Evolutionary conservation across 2,797 vertebrate genomes (phyloP), one percentile per base, ranked within the genome.

Genomic region (Poecile montanus): DNA sequence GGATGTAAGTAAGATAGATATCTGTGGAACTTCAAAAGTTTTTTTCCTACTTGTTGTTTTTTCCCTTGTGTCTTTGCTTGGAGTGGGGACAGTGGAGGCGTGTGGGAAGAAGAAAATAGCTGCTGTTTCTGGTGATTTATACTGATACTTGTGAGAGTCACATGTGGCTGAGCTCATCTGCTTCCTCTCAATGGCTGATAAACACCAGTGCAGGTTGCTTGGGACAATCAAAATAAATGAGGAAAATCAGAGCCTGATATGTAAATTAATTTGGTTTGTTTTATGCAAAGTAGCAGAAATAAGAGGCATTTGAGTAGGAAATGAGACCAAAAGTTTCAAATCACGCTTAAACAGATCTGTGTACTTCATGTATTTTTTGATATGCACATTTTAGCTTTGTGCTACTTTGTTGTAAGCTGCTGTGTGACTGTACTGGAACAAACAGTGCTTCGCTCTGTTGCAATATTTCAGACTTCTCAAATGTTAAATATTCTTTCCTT

Each of bases 151-250:
- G 53, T 78, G 74, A 81, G 40, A 84, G 45, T 85, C 63, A 53
- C 57, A 36, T 60, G 70, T 58, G 66, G n/a, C 58, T 93, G 85
- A 89, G 66, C 50, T 91, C 54, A 89, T 91, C 78, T 65, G 20
- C 47, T 20, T 75, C 58, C 68, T 75, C 76, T 54, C 10, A 51
- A 34, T 65, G 62, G 18, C 45, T 56, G 16, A 13, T 61, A 53
- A 56, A 30, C 6, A 9, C 23, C 51, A 93, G 71, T 16, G 16
- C 45, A 75, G 58, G 57, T 78, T 84, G 25, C 36, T 48, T 61
- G 56, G 58, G 60, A 68, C 71, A 50, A 10, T 65, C 34, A 53
- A 40, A 89, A 56, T 36, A 78, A 79, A 38, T 50, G 42, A 88
- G 75, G 38, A 72, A 76, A 82, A 85, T 65, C 58, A 79, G 63